Percentiles rank a stretch among this genome's conserved stretches.
These are phyloP conservation scores for Agrypnia vestita DNA, from an alignment of 1,140 invertebrate species.

Conservation along the genomic window DNA sequence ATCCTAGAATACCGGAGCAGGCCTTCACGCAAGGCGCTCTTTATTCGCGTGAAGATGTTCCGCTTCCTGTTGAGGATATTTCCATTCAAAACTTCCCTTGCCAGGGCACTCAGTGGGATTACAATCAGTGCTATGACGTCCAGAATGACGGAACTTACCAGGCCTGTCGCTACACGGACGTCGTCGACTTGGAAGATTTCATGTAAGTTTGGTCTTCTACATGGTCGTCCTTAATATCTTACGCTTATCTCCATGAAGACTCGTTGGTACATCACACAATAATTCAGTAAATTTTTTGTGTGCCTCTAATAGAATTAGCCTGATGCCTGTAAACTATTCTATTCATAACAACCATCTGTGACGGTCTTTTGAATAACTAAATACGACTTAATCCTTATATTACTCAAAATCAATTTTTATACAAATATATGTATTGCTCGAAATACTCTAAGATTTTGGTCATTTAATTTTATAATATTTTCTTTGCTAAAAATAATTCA, in stretches of 20 bases:
- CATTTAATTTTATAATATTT: too few species aligned
- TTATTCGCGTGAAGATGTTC: conserved; percentile 23
- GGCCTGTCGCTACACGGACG: conserved; percentile 76
- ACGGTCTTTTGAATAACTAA: too few species aligned
- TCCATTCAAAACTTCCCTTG: conserved; percentile 68
- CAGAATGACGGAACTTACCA: conserved; percentile 71
- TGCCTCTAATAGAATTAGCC: background rate
- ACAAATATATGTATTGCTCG: too few species aligned
- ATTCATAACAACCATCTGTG: too few species aligned
- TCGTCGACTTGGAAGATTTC: conserved; percentile 80
- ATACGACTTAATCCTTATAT: too few species aligned
- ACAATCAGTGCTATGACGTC: conserved; percentile 76
- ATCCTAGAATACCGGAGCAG: background rate
- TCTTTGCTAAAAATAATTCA: too few species aligned
- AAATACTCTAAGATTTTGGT: too few species aligned
- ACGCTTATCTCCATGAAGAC: too few species aligned
- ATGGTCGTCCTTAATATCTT: too few species aligned
- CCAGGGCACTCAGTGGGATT: conserved; percentile 74
- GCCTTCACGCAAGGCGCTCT: conserved; percentile 13
- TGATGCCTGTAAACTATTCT: too few species aligned
- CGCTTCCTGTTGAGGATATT: background rate
- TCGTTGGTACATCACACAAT: too few species aligned
- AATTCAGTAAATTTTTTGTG: background rate
- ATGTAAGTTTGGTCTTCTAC: conserved; percentile 80
- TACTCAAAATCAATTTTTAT: too few species aligned